Conservation (phyloP, 2,797 vertebrate genomes). For the Sebastes taczanowskii region DNA sequence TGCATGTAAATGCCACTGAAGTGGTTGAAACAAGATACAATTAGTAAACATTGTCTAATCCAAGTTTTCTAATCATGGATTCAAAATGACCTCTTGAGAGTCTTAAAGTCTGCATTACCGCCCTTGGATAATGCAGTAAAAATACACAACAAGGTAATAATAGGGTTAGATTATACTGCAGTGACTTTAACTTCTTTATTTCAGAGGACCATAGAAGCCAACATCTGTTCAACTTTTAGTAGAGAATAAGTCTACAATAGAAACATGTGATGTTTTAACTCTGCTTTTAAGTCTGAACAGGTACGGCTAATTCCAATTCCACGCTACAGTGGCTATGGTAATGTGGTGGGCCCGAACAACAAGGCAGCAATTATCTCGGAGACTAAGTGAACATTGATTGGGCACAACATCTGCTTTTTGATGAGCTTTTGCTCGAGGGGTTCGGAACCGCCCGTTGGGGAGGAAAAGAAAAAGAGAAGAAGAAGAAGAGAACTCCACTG, state of each 20-base stretch:
- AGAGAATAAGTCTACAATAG: constrained; percentile 17
- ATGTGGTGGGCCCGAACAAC: constrained; percentile 68
- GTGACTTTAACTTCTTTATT: background rate
- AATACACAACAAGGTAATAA: background rate
- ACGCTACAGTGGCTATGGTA: constrained; percentile 71
- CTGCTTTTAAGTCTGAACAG: constrained; percentile 61
- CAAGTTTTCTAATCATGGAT: background rate
- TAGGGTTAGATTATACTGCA: background rate
- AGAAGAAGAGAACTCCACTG: background rate
- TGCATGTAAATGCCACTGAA: rapidly evolving
- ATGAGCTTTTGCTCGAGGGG: constrained; percentile 57
- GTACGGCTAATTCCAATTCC: constrained; percentile 73
- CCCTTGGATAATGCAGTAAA: background rate
- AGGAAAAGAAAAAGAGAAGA: background rate
- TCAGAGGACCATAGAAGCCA: constrained; percentile 21
- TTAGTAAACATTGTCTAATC: background rate
- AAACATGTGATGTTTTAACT: constrained; percentile 14
- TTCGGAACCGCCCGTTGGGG: background rate
- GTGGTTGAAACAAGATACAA: background rate
- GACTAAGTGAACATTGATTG: constrained; percentile 73
- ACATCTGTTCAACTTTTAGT: constrained; percentile 31
- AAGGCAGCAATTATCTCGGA: constrained; percentile 75
- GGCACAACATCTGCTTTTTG: constrained; percentile 71
- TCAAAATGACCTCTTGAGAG: background rate
- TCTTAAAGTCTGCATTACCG: background rate